Evolutionary conservation across 2,888 invertebrate genomes (phyloP).

Genomic region (Aspidapion aeneum): DNA sequence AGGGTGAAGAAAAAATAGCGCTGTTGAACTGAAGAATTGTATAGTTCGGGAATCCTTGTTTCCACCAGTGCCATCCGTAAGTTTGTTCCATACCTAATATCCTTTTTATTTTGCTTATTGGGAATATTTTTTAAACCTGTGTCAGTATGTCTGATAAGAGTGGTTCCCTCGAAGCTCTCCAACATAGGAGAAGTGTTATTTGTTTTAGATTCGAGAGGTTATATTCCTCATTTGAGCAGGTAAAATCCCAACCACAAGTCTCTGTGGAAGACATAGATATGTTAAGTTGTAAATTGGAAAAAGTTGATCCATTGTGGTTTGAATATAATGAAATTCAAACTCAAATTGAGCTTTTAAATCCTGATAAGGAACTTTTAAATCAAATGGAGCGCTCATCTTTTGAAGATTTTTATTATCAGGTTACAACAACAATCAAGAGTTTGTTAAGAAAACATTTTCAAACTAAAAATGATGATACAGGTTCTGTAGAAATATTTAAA

Average conservation of each 20-base stretch:
- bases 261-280: not conserved
- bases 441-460: not conserved
- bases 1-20: too few species aligned
- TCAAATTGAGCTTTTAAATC: not conserved
- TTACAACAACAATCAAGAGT: not conserved
- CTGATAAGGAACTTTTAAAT: not conserved
- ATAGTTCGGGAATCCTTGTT: not conserved
- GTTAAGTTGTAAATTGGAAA: conserved; percentile 1
- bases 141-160: not conserved
- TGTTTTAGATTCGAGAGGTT: not conserved
- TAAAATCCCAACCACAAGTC: not conserved
- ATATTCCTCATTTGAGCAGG: not conserved
- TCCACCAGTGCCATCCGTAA: not conserved
- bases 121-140: not conserved
- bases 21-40: not conserved
- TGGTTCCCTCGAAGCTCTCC: not conserved
- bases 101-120: not conserved
- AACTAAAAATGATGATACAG: not conserved
- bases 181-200: not conserved
- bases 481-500: not conserved
- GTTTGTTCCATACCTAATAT: not conserved
- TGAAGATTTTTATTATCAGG: not conserved
- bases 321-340: conserved; percentile 6
- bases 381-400: not conserved
- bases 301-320: not conserved